Conservation (phyloP, 2,113 vertebrate species). For the Neoarius graeffei region DNA sequence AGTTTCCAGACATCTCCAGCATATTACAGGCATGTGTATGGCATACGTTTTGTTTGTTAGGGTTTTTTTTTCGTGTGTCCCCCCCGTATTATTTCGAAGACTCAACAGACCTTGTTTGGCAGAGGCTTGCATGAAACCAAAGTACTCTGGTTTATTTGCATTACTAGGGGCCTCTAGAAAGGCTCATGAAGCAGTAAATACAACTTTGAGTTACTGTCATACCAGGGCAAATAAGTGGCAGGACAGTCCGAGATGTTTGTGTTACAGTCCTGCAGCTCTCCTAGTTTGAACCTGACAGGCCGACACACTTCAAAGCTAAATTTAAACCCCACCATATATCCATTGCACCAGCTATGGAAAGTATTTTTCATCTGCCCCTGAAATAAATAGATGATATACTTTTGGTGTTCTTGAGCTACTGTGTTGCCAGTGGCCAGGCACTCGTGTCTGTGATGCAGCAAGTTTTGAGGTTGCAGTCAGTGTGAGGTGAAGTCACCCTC, state of each 20-base stretch:
- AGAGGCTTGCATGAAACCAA: not conserved
- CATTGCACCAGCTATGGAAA: slow-evolving; percentile 58
- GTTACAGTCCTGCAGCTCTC: not conserved
- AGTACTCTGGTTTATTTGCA: not conserved
- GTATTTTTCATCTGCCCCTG: slow-evolving; percentile 57
- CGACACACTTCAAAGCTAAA: slow-evolving; percentile 65
- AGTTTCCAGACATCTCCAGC: not conserved
- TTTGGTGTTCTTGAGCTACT: slow-evolving; percentile 22
- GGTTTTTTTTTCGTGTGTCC: too few species aligned
- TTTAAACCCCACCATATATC: slow-evolving; percentile 61
- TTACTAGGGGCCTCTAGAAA: not conserved
- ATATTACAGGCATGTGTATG: not conserved
- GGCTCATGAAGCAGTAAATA: not conserved
- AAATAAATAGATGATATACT: slow-evolving; percentile 42
- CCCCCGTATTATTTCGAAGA: not conserved
- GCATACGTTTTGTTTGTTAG: not conserved
- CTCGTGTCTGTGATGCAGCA: slow-evolving; percentile 38
- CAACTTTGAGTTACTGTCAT: not conserved
- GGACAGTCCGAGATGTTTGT: slow-evolving; percentile 28
- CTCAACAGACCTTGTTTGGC: not conserved
- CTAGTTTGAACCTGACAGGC: slow-evolving; percentile 30
- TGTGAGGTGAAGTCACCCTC: not conserved
- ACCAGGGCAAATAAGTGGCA: not conserved
- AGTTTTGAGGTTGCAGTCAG: slow-evolving; percentile 3
- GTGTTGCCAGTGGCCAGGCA: slow-evolving; percentile 4